Evolutionary conservation across 2,797 vertebrate genomes (phyloP), one percentile per base, ranked within the genome.

Genomic region (Anabacerthia variegaticeps): DNA sequence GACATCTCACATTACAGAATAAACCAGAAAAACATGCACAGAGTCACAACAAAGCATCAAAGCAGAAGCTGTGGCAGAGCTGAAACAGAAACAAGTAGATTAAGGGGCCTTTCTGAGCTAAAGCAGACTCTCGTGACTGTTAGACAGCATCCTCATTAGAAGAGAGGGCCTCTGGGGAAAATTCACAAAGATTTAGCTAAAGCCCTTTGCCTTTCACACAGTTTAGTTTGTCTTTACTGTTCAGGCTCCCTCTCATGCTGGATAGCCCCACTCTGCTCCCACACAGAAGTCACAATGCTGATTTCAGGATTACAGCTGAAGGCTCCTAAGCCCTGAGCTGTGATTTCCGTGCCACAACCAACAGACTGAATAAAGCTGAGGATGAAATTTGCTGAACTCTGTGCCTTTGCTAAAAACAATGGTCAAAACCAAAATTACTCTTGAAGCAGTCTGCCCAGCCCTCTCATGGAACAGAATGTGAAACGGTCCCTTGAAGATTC

Each of bases 41-140:
- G 69, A 63, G 37, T 23, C 37, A 46, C 43, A 69, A 86, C 63
- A 94, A 88, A 11, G 46, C 95, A 93, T 88, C 83, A 95, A 80
- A 92, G 83, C 62, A 92, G 51, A 54, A 85, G 91, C 87, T 32
- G 62, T 58, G 48, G 39, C 82, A 77, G 39, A 62, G 61, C 46
- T 65, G 52, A 69, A 94, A 86, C 20, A 87, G 39, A 22, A 71
- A 80, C 76, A 65, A 9, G 44, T 5, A 91, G 82, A 92, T 88
- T 93, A 94, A 79, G 85, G 51, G 82, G 69, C 11, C 37, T 76
- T 93, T 94, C 51, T 86, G 88, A 93, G 80, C 48, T 78, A 94
- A 85, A 89, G 34, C 74, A 93, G 75, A 68, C 49, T 68, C 82
- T 51, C 49, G 14, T 4, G 28, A 82, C 44, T 92, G 37, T 41